A percentile compares a stretch with the other conserved stretches of the same genome.
Evolutionary conservation across 2,113 vertebrate genomes (phyloP).

Genomic region (Himantopus leucocephalus): DNA sequence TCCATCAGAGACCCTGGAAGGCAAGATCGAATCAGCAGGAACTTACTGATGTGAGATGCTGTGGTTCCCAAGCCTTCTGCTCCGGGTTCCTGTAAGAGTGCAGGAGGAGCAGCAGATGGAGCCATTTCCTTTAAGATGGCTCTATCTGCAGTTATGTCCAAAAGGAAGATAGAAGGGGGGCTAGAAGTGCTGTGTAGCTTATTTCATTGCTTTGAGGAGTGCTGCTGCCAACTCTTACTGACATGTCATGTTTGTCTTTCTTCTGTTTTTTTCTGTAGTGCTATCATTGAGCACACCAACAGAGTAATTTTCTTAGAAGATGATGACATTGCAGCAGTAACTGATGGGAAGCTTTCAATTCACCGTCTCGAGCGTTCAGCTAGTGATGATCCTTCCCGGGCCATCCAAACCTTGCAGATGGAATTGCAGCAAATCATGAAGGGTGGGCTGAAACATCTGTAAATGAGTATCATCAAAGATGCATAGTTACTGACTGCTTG

Average conservation of each 20-base stretch:
- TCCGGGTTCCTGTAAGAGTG: neutral
- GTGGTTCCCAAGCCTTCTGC: neutral
- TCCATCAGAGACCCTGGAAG: neutral
- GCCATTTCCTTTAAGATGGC: constrained; percentile 54
- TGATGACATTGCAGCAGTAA: constrained; percentile 88
- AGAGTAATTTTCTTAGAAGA: constrained; percentile 94
- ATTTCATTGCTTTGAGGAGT: neutral
- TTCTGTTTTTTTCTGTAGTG: constrained; percentile 67
- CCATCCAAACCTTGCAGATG: constrained; percentile 94
- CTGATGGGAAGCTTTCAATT: constrained; percentile 88
- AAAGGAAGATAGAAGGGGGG: neutral
- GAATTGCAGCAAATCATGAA: constrained; percentile 98
- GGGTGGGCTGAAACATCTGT: constrained; percentile 72
- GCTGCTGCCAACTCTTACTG: neutral
- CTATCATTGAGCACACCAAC: constrained; percentile 96
- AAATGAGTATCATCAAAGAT: neutral
- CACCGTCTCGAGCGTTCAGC: constrained; percentile 85
- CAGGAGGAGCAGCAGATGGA: constrained; percentile 64
- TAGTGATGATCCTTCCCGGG: constrained; percentile 87
- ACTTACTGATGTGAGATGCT: neutral
- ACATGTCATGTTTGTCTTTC: neutral
- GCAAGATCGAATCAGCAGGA: neutral
- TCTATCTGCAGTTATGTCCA: neutral
- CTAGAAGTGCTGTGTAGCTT: neutral
- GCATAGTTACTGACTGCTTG: neutral